These are phyloP conservation scores for Rhyacophila brunnea DNA, from an alignment of 1,140 invertebrate species.

Conservation along the genomic window DNA sequence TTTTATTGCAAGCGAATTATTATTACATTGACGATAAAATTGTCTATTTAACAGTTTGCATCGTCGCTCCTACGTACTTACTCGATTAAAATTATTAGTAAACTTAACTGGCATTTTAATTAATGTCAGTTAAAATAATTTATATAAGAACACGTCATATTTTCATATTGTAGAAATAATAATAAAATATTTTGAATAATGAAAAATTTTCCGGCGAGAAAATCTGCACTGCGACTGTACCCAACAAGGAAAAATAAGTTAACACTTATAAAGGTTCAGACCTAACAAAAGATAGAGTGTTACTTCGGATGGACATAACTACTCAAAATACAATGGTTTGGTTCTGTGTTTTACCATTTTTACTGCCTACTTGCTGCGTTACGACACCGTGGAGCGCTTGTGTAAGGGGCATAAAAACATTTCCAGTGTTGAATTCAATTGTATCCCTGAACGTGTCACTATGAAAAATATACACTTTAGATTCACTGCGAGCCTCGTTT, in stretches of 20 bases:
- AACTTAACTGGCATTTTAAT: too few species aligned
- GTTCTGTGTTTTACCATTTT: conserved; percentile 22
- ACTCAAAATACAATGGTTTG: conserved; percentile 13
- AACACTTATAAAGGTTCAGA: conserved; percentile 7
- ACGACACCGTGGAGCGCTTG: conserved; percentile 7
- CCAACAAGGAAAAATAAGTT: conserved; percentile 5
- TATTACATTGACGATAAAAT: too few species aligned
- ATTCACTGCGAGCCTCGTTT: conserved; percentile 7
- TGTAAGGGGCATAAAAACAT: conserved; percentile 14
- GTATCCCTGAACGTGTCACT: background rate
- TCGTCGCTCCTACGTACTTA: too few species aligned
- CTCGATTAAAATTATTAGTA: too few species aligned
- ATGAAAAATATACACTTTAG: conserved; percentile 19
- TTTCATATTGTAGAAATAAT: too few species aligned
- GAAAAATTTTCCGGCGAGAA: too few species aligned
- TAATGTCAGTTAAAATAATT: too few species aligned
- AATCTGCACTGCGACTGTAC: background rate
- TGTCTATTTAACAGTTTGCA: too few species aligned
- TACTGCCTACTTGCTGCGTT: conserved; percentile 9
- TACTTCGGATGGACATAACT: conserved; percentile 1
- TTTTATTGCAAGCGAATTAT: too few species aligned
- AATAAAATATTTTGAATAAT: too few species aligned
- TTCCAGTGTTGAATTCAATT: conserved; percentile 9
- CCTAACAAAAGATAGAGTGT: conserved; percentile 2
- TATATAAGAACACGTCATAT: too few species aligned